Evolutionary conservation across 2,888 invertebrate species (phyloP).

Genomic region (Chrysodeixis includens): DNA sequence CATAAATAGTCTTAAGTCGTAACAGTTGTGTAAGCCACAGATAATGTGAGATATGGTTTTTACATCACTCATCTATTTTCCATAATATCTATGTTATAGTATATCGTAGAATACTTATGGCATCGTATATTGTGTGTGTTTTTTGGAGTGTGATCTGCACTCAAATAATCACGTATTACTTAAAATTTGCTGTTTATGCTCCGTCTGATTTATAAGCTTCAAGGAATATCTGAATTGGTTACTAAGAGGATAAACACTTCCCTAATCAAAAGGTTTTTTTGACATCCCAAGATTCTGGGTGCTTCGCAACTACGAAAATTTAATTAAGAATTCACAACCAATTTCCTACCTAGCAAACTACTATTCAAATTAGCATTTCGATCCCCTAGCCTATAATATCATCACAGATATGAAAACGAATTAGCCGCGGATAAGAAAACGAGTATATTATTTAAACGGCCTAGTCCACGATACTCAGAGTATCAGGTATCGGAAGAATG

Average conservation of each 20-base stretch:
- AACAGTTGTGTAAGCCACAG: constrained; percentile 36
- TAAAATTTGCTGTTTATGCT: too few species aligned
- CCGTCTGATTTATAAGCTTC: too few species aligned
- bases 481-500: constrained; percentile 5
- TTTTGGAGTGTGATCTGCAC: too few species aligned
- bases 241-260: too few species aligned
- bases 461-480: not conserved
- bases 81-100: constrained; percentile 15
- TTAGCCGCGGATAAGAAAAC: constrained; percentile 10
- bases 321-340: too few species aligned
- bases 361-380: constrained; percentile 14
- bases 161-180: too few species aligned
- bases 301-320: too few species aligned
- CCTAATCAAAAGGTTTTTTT: too few species aligned
- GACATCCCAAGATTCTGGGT: too few species aligned
- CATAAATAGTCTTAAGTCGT: constrained; percentile 19
- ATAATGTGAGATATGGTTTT: constrained; percentile 29
- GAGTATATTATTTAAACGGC: constrained; percentile 12
- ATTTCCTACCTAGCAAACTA: not conserved
- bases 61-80: constrained; percentile 22
- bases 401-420: constrained; percentile 16
- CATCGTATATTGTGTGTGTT: too few species aligned
- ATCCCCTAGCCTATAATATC: constrained; percentile 16
- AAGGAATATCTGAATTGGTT: too few species aligned
- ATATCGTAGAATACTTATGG: not conserved